Evolutionary conservation across 1,140 invertebrate species (phyloP).

Genomic region (Notospermus geniculatus): DNA sequence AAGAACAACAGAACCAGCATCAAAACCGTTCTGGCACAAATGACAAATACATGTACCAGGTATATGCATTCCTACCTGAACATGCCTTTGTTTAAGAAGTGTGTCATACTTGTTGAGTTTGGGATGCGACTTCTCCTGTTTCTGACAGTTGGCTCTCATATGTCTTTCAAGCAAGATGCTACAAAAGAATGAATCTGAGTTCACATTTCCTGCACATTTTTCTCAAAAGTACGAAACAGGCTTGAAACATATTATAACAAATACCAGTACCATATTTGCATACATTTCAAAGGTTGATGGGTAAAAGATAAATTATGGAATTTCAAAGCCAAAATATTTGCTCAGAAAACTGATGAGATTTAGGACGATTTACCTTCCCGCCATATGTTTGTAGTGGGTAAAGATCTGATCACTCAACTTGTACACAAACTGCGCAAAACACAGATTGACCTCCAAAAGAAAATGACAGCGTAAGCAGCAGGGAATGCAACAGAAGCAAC

Average conservation of each 20-base stretch:
- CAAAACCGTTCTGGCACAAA: too few relatives aligned
- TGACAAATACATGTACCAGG: too few relatives aligned
- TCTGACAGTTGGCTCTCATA: conserved; percentile 90
- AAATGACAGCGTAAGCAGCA: not conserved
- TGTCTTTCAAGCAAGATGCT: conserved; percentile 93
- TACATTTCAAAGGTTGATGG: too few relatives aligned
- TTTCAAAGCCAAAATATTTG: too few relatives aligned
- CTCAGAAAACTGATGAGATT: too few relatives aligned
- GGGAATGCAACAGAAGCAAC: not conserved
- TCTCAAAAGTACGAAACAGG: too few relatives aligned
- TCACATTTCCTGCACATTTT: too few relatives aligned
- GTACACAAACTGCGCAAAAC: conserved; percentile 99
- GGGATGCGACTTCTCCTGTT: conserved; percentile 75
- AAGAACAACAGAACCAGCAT: too few relatives aligned
- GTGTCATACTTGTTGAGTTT: conserved; percentile 92
- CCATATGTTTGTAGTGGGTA: conserved; percentile 96
- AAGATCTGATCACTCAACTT: conserved; percentile 98
- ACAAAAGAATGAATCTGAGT: conserved; percentile 27
- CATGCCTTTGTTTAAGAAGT: conserved; percentile 91
- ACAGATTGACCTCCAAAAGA: conserved; percentile 78
- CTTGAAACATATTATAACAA: too few relatives aligned
- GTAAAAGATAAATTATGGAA: too few relatives aligned
- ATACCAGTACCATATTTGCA: too few relatives aligned
- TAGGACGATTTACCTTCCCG: conserved; percentile 69
- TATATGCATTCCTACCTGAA: conserved; percentile 57